Base-by-base conservation (phyloP, 23 tunicate genomes). In the Oikopleura vanhoeffeni region DNA sequence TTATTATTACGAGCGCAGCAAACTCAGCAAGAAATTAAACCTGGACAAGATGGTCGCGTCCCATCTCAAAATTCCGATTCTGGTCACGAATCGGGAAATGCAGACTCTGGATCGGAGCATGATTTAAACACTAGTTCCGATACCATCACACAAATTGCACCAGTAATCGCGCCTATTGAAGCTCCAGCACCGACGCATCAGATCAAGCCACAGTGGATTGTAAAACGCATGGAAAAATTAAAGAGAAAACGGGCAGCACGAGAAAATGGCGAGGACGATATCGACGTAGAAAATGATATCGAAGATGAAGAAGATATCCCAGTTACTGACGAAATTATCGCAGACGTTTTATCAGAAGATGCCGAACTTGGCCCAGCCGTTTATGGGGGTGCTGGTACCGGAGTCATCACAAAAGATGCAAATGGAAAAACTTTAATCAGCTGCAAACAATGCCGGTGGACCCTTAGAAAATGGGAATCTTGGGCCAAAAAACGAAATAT, bases 401-500 rank as follows among this genome's bases (percentile, higher is more conserved):
- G 79, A 28, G 79, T 71, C 38, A 71, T 71, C 38, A 71, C 79
- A 2, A 71, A 71, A 38, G 79, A 71, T 32, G 34, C 27, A 30
- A 71, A 71, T 71, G 79, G 79, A 33, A 71, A 71, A 71, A 71
- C 79, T 2, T 38, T 13, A 2, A 71, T 71, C 2, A 24, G 36
- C 35, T 71, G 79, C 38, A 71, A 71, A 30, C 79, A 71, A 38
- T 71, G 79, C 79, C 79, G 79, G 32, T 71, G 79, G 79, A 71
- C 79, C 38, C 79, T 71, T 28, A 71, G 79, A 71, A 71, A 71
- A 30, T 71, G 79, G 79, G 79, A 71, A 30, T 71, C 79, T 2
- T 71, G 79, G 79, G 79, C 79, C 4, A 71, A 71, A 30, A 71
- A 71, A 38, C 27, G 79, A 71, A 71, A 71, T 30, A 2, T 30